A percentile compares a stretch with the other conserved stretches of the same genome.
Conservation (phyloP, 2,797 vertebrate species). For the Pteropus rufus region DNA sequence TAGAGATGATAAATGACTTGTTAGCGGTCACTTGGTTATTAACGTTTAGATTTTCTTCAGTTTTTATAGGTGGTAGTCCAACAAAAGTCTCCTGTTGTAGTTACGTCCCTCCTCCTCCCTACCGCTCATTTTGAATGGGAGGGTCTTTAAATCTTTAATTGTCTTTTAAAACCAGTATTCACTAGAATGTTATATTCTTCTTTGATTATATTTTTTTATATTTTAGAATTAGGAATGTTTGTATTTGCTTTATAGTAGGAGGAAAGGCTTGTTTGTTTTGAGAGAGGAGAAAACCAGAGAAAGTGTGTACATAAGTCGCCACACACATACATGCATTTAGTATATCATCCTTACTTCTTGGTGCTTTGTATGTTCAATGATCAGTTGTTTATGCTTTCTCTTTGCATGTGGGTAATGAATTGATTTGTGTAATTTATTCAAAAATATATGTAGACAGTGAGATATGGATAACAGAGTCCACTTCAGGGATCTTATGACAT, state of each 20-base stretch:
- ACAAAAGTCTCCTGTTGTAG: neutral
- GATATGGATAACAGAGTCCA: neutral
- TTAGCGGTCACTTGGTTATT: neutral
- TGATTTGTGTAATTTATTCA: neutral
- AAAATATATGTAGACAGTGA: neutral
- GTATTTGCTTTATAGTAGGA: neutral
- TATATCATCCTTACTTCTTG: neutral
- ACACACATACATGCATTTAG: neutral
- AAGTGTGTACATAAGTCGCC: neutral
- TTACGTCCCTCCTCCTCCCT: neutral
- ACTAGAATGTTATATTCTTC: neutral
- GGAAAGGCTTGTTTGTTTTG: neutral
- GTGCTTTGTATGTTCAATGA: neutral
- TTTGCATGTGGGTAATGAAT: neutral
- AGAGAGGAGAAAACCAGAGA: neutral
- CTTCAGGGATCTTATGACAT: neutral
- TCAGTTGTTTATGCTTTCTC: neutral
- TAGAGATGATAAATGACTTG: neutral
- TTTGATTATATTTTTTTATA: neutral
- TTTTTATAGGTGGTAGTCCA: neutral
- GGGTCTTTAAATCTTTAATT: neutral
- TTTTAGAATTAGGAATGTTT: conserved; percentile 4
- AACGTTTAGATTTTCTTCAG: neutral
- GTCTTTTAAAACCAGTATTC: neutral
- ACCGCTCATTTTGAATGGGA: neutral